Conservation (phyloP, 2,888 invertebrate genomes). For the Habrosyne pyritoides region DNA sequence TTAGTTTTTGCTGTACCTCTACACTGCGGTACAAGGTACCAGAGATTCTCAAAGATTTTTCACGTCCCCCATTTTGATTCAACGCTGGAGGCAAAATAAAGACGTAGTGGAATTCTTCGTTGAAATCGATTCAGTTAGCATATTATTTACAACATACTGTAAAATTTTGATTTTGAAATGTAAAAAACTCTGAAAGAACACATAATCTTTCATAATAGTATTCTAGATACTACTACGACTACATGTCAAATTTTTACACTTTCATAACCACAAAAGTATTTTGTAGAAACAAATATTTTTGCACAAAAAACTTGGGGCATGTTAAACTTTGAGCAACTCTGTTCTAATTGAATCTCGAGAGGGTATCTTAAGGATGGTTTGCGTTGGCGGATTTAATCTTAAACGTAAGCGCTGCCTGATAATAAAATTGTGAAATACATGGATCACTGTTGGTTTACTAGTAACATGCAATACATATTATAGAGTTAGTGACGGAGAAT, state of each 20-base stretch:
- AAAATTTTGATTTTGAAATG: no score
- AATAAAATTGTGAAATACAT: slow-evolving; percentile 17
- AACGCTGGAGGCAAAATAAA: not conserved
- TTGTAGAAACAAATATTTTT: no score
- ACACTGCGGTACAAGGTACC: slow-evolving; percentile 20
- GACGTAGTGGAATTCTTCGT: not conserved
- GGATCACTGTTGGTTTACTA: not conserved
- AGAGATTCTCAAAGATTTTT: slow-evolving; percentile 36
- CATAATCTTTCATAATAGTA: no score
- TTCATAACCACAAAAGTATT: no score
- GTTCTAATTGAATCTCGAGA: slow-evolving; percentile 29
- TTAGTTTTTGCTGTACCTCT: slow-evolving; percentile 40
- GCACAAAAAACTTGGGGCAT: no score
- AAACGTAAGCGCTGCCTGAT: slow-evolving; percentile 26
- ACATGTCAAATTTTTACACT: no score
- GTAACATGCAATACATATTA: no score
- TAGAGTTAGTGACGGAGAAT: no score
- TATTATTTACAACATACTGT: no score
- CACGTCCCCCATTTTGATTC: slow-evolving; percentile 1
- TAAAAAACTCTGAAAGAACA: no score
- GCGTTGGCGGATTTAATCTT: slow-evolving; percentile 42
- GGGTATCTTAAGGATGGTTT: slow-evolving; percentile 32
- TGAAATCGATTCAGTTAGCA: no score
- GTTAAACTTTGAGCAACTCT: slow-evolving; percentile 31
- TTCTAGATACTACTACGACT: no score